Percentiles rank a stretch among this genome's conserved stretches.
phyloP scores from a whole-genome alignment of 2,797 vertebrate species.

The Vultur gryphus region DNA sequence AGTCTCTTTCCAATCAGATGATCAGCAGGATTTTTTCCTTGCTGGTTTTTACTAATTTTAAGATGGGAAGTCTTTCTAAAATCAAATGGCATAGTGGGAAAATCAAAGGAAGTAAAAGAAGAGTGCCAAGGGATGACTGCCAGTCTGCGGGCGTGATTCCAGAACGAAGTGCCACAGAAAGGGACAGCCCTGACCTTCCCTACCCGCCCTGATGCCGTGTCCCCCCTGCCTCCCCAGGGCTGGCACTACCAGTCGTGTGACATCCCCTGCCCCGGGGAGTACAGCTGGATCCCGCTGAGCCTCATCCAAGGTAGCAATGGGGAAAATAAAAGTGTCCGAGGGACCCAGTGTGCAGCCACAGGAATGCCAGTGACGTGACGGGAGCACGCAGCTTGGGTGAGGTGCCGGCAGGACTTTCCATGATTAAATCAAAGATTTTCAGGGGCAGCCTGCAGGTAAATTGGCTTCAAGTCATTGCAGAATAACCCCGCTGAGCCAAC shows the following conservation, averaged over 20 bases:
- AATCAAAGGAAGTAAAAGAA: not conserved
- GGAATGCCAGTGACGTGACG: not conserved
- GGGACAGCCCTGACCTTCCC: not conserved
- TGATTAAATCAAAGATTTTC: not conserved
- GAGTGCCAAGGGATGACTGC: not conserved
- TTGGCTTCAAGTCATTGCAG: not conserved
- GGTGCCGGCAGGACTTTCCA: not conserved
- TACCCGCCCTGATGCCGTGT: accelerated
- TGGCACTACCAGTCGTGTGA: not conserved
- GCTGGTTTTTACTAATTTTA: not conserved
- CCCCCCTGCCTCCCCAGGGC: too few relatives aligned
- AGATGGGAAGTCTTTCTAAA: not conserved
- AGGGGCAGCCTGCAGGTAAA: not conserved
- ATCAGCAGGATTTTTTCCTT: not conserved
- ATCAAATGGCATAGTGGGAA: not conserved
- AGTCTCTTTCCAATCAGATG: not conserved
- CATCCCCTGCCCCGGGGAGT: accelerated
- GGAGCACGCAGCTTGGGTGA: not conserved
- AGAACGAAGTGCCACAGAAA: not conserved
- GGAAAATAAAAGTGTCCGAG: not conserved
- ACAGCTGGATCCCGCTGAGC: accelerated
- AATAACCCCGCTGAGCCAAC: not conserved
- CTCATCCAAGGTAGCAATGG: not conserved
- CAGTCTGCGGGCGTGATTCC: not conserved
- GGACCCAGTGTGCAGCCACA: not conserved